Evolutionary conservation across 2,888 invertebrate genomes (phyloP).

Genomic region (Pachymerium ferrugineum): DNA sequence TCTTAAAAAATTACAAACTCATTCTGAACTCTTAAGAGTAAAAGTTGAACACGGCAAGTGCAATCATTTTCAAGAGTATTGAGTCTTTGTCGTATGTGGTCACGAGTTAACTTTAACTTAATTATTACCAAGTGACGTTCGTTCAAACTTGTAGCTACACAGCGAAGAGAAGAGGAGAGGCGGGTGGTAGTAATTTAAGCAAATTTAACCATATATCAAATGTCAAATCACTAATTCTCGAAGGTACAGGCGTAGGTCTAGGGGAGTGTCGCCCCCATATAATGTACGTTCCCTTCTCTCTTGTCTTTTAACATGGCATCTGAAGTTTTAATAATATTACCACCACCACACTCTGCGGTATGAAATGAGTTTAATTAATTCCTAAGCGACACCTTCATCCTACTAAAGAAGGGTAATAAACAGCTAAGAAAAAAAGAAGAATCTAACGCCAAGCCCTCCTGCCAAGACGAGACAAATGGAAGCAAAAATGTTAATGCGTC

Average conservation of each 20-base stretch:
- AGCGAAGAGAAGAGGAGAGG: background rate
- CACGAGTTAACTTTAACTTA: slow-evolving; percentile 13
- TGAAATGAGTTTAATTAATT: slow-evolving; percentile 34
- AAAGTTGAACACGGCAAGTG: too few relatives aligned
- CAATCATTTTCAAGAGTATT: too few relatives aligned
- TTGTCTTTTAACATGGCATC: slow-evolving; percentile 31
- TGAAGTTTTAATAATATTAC: slow-evolving; percentile 33
- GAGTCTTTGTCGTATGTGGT: background rate
- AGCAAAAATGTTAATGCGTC: too few relatives aligned
- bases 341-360: slow-evolving; percentile 23
- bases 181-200: slow-evolving; percentile 31
- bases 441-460: background rate
- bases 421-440: background rate
- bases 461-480: too few relatives aligned
- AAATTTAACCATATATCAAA: slow-evolving; percentile 34
- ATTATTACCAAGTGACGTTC: slow-evolving; percentile 15
- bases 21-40: too few relatives aligned
- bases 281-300: slow-evolving; percentile 30
- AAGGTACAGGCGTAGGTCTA: slow-evolving; percentile 31
- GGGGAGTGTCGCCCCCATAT: slow-evolving; percentile 29
- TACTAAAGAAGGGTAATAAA: slow-evolving; percentile 30
- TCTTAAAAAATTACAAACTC: too few relatives aligned
- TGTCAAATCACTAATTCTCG: slow-evolving; percentile 34
- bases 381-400: slow-evolving; percentile 25
- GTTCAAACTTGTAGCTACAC: slow-evolving; percentile 12